phyloP scores from a whole-genome alignment of 2,797 vertebrate genomes.

The Sebastolobus alascanus region DNA sequence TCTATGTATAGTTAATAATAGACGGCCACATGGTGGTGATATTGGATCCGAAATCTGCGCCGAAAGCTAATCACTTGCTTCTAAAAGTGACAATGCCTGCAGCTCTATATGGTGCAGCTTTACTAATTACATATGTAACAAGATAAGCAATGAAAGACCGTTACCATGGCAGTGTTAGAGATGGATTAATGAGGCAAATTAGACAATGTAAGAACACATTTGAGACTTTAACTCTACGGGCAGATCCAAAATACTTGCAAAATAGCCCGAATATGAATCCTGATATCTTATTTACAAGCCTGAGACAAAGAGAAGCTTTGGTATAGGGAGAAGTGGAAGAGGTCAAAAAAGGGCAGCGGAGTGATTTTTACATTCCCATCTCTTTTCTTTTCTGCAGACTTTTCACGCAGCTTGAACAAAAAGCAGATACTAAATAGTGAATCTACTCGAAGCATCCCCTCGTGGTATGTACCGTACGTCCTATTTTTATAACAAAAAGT shows the following conservation, averaged over 20 bases:
- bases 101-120: conserved; percentile 12
- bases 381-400: not conserved
- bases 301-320: not conserved
- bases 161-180: not conserved
- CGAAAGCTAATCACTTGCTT: not conserved
- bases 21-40: not conserved
- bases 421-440: conserved; percentile 10
- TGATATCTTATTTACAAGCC: not conserved
- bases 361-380: conserved; percentile 18
- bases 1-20: not conserved
- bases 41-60: conserved; percentile 10
- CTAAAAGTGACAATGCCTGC: not conserved
- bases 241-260: not conserved
- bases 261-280: conserved; percentile 4
- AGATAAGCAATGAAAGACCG: conserved; percentile 19
- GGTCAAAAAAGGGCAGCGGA: not conserved
- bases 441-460: conserved; percentile 16
- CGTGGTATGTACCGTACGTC: conserved; percentile 16
- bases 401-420: conserved; percentile 21
- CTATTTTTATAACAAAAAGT: conserved; percentile 52
- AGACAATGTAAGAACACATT: not conserved
- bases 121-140: conserved; percentile 2
- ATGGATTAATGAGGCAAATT: conserved; percentile 14
- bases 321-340: not conserved
- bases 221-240: conserved; percentile 1